phyloP scores from a whole-genome alignment of 1,140 invertebrate genomes.

The Drosophila insularis region DNA sequence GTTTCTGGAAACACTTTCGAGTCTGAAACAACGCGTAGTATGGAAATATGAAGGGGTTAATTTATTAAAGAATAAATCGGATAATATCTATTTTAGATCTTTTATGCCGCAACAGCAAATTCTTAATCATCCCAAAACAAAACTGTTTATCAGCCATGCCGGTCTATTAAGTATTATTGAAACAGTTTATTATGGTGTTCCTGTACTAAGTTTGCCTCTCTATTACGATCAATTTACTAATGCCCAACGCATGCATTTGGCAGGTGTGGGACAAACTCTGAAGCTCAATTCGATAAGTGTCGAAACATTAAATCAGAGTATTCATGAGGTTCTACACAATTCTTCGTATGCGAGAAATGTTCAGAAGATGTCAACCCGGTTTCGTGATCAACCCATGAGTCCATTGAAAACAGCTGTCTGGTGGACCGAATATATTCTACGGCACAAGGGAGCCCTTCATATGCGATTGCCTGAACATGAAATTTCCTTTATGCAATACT shows the following conservation, averaged over 20 bases:
- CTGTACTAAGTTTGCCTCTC: slow-evolving; percentile 57
- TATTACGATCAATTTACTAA: slow-evolving; percentile 59
- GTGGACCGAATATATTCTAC: slow-evolving; percentile 85
- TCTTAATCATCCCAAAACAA: slow-evolving; percentile 81
- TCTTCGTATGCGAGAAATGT: slow-evolving; percentile 22
- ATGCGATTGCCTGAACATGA: slow-evolving; percentile 70
- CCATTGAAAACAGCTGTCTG: slow-evolving; percentile 85
- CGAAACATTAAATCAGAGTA: neutral
- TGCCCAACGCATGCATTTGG: slow-evolving; percentile 50
- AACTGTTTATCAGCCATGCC: slow-evolving; percentile 85
- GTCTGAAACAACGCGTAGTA: slow-evolving; percentile 80
- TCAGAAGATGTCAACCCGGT: slow-evolving; percentile 81
- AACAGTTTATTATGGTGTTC: slow-evolving; percentile 67
- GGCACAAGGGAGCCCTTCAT: slow-evolving; percentile 74
- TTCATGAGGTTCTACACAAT: slow-evolving; percentile 36
- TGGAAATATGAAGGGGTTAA: slow-evolving; percentile 83
- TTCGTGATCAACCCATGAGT: slow-evolving; percentile 84
- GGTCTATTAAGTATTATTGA: slow-evolving; percentile 83
- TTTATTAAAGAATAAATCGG: slow-evolving; percentile 57
- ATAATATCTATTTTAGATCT: slow-evolving; percentile 86
- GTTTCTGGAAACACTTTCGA: slow-evolving; percentile 35
- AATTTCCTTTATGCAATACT: neutral
- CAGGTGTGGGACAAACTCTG: slow-evolving; percentile 83
- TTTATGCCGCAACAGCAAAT: slow-evolving; percentile 84
- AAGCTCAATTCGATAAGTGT: slow-evolving; percentile 22